Conservation (phyloP, 2,888 invertebrate species). For the Trimorus sp. region DNA sequence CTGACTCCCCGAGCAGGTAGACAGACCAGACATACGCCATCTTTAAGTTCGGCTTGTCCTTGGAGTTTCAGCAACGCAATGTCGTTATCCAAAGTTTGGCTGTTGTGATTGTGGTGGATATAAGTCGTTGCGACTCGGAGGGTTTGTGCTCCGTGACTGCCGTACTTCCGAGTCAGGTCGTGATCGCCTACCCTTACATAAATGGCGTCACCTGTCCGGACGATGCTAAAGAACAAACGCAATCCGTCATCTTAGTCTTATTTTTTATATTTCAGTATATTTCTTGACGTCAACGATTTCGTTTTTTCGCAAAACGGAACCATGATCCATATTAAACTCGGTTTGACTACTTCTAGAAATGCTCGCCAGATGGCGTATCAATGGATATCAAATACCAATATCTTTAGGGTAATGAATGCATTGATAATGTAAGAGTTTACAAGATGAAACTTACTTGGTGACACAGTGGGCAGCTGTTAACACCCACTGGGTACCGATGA, state of each 20-base stretch:
- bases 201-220: slow-evolving; percentile 96
- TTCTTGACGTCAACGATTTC: no score
- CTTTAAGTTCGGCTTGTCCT: slow-evolving; percentile 93
- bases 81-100: slow-evolving; percentile 96
- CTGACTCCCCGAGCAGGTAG: slow-evolving; percentile 93
- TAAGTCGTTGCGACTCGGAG: slow-evolving; percentile 95
- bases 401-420: no score
- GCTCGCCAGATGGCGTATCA: no score
- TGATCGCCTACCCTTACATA: slow-evolving; percentile 97
- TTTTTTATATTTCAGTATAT: no score
- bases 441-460: slow-evolving; percentile 88
- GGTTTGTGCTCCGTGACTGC: slow-evolving; percentile 95
- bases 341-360: no score
- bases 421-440: no score
- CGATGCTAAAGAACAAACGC: slow-evolving; percentile 85
- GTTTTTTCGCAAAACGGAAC: no score
- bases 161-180: slow-evolving; percentile 94
- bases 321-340: no score
- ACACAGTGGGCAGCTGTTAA: slow-evolving; percentile 97
- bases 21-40: slow-evolving; percentile 93
- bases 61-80: slow-evolving; percentile 95
- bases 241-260: not conserved
- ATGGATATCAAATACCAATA: no score
- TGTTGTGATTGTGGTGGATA: slow-evolving; percentile 97
- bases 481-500: slow-evolving; percentile 97